Evolutionary conservation across 92 coral and sea anemone genomes (phyloP), one percentile per base, ranked within the genome.

Genomic region (Virgularia gustaviana): DNA sequence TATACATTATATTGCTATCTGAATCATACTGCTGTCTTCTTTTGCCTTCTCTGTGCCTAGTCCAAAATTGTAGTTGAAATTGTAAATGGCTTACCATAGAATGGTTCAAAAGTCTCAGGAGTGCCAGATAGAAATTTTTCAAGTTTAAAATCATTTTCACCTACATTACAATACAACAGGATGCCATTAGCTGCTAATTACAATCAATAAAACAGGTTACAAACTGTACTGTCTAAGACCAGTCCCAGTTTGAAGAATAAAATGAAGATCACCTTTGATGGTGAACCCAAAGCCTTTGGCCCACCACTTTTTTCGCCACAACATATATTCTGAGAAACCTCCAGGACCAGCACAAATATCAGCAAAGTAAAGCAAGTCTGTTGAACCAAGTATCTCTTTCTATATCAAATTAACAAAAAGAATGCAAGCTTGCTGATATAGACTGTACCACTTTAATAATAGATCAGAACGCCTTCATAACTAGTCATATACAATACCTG

Each of bases 261-360:
- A n/a, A n/a, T n/a, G n/a, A n/a, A n/a, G n/a, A n/a, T n/a, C n/a
- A 92, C 98, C 98, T 79, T 53, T 87, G 34, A 92, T 52, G 11
- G 98, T 92, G 66, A 92, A 90, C 25, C 98, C 98, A 74, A 89
- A 92, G 9, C 98, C 98, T 65, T 92, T 92, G 31, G 90, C 86
- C 32, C 85, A 81, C 97, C 97, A 91, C 16, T 82, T 84, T 41
- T 83, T 90, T 39, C 96, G 85, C 97, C 97, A 91, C 61, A 91
- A 54, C 65, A 91, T 89, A 58, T 91, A 91, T 44, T 91, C 97
- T 38, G 97, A 91, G 68, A 91, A 91, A 1, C 97, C 97, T 9
- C 97, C 97, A 15, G 97, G 97, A 2, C 97, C 97, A 9, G 97
- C 97, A 76, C 97, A 91, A 59, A 91, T 19, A 78, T 91, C 97